Conservation (phyloP, 2,113 vertebrate species). For the Todiramphus chloris region DNA sequence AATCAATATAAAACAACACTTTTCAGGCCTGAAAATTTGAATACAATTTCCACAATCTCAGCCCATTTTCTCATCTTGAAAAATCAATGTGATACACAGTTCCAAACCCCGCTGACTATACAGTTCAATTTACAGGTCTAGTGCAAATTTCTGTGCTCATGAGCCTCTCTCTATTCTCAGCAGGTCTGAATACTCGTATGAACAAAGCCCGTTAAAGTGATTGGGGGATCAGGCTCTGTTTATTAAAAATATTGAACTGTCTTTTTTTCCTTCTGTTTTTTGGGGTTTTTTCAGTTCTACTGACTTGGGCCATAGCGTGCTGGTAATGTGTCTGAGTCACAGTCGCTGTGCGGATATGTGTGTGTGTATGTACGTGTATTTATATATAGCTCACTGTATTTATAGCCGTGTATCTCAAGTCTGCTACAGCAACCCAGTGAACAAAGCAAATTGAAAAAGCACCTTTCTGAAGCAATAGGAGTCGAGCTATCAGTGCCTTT, state of each 20-base stretch:
- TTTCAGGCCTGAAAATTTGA: not conserved
- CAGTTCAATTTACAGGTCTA: not conserved
- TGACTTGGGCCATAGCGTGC: not conserved
- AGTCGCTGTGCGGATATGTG: not conserved
- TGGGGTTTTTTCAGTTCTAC: not conserved
- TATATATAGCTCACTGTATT: conserved; percentile 36
- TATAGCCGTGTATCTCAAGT: not conserved
- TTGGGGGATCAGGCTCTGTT: not conserved
- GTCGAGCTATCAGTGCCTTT: not conserved
- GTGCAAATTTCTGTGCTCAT: not conserved
- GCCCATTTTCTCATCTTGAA: not conserved
- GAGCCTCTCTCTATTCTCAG: not conserved
- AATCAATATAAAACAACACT: not conserved
- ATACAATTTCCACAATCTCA: not conserved
- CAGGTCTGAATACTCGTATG: not conserved
- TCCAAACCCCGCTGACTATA: not conserved
- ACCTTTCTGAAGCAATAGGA: conserved; percentile 38
- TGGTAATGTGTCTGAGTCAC: conserved; percentile 13
- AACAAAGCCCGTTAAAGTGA: not conserved
- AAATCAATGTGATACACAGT: not conserved
- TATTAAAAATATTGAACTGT: not conserved
- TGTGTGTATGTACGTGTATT: not conserved
- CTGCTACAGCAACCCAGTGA: not conserved
- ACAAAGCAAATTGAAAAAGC: conserved; percentile 59
- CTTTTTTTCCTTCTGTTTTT: not conserved